Percentiles rank a stretch among this genome's conserved stretches.
These are phyloP conservation scores for Smutsia gigantea DNA, from an alignment of 2,797 vertebrate species.

Conservation along the genomic window DNA sequence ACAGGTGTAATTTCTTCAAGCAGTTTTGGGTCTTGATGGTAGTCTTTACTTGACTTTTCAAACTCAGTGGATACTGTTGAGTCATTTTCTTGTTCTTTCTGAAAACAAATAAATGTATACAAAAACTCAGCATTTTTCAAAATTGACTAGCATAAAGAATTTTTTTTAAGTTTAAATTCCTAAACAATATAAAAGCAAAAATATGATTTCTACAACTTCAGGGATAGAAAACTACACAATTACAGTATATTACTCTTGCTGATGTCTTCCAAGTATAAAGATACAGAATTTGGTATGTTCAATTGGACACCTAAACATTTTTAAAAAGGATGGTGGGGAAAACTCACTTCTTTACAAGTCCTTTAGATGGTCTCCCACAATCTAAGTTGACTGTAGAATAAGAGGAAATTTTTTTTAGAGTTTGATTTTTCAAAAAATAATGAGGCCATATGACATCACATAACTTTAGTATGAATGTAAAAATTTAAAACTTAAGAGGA, in stretches of 20 bases:
- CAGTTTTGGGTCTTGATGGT: background rate
- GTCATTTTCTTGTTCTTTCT: slow-evolving; percentile 79
- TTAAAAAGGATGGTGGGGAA: background rate
- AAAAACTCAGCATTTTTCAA: slow-evolving; percentile 50
- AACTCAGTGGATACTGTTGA: background rate
- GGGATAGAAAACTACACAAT: slow-evolving; percentile 25
- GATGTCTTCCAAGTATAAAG: slow-evolving; percentile 8
- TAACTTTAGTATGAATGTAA: background rate
- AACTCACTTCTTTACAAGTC: background rate
- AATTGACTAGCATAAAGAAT: slow-evolving; percentile 27
- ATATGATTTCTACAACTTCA: slow-evolving; percentile 27
- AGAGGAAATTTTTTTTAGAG: background rate
- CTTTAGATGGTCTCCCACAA: background rate
- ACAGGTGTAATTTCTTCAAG: slow-evolving; percentile 56
- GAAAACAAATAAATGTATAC: slow-evolving; percentile 62
- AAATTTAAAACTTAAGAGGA: background rate
- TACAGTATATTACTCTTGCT: background rate
- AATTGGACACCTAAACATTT: background rate
- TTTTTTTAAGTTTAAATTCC: slow-evolving; percentile 13
- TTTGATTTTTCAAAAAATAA: slow-evolving; percentile 52
- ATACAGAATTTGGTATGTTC: background rate
- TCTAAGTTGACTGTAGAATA: slow-evolving; percentile 33
- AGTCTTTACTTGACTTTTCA: slow-evolving; percentile 62
- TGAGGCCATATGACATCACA: background rate
- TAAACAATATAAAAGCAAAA: slow-evolving; percentile 47